Conservation (phyloP, 2,888 invertebrate species). For the Drosophila percnosoma region DNA sequence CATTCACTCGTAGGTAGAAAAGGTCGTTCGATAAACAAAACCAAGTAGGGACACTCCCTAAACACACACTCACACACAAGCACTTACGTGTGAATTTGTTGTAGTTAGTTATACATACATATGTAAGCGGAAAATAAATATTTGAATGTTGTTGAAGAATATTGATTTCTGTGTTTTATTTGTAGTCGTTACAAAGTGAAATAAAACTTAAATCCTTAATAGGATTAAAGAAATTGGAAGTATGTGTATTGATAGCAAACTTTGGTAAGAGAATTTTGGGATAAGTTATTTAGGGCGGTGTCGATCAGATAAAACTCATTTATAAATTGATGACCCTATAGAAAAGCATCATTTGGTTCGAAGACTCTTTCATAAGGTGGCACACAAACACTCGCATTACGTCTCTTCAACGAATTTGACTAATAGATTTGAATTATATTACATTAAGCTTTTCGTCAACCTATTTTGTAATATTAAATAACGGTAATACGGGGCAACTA, state of each 20-base stretch:
- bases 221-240: background rate
- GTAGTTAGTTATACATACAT: background rate
- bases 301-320: background rate
- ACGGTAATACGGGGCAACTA: background rate
- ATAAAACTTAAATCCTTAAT: background rate
- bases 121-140: background rate
- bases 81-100: conserved; percentile 4
- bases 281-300: background rate
- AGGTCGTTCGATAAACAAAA: conserved; percentile 9
- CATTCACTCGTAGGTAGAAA: conserved; percentile 20
- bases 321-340: background rate
- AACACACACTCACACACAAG: background rate
- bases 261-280: background rate
- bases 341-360: background rate
- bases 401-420: background rate
- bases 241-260: background rate
- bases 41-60: background rate
- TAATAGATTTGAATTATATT: background rate
- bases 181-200: background rate
- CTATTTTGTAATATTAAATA: background rate
- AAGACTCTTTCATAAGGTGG: background rate
- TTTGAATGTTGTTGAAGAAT: conserved; percentile 6
- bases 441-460: background rate
- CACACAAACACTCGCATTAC: background rate
- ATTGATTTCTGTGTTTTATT: background rate